These are phyloP conservation scores for Perca flavescens DNA, from an alignment of 2,113 vertebrate genomes.

Conservation along the genomic window DNA sequence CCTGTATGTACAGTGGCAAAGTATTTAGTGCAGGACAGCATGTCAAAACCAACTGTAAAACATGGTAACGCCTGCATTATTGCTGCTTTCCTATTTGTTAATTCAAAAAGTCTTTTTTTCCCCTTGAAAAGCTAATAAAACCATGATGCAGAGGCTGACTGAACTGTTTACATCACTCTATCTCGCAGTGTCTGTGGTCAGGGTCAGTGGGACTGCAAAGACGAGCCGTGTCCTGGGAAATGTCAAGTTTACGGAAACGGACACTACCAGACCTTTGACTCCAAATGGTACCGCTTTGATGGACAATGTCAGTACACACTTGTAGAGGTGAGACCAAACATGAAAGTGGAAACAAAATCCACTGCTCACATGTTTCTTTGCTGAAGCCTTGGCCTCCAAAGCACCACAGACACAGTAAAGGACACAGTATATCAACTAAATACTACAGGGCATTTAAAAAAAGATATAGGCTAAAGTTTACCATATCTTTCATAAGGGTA, in stretches of 20 bases:
- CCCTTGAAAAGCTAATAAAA: neutral
- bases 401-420: neutral
- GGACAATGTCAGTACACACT: slow-evolving; percentile 85
- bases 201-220: slow-evolving; percentile 77
- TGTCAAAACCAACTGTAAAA: slow-evolving; percentile 74
- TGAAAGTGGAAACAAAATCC: neutral
- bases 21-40: slow-evolving; percentile 70
- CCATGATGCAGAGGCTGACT: neutral
- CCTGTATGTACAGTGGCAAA: slow-evolving; percentile 74
- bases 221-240: slow-evolving; percentile 71
- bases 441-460: neutral
- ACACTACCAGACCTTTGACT: slow-evolving; percentile 85
- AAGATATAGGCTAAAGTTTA: neutral
- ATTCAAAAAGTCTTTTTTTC: rapidly evolving
- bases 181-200: slow-evolving; percentile 70
- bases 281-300: slow-evolving; percentile 81
- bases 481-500: neutral
- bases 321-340: slow-evolving; percentile 74
- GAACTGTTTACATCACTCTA: neutral
- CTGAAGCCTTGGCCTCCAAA: neutral
- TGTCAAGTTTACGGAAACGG: slow-evolving; percentile 86
- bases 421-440: neutral
- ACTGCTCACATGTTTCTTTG: neutral
- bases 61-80: slow-evolving; percentile 65
- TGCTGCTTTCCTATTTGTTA: neutral